phyloP scores from a whole-genome alignment of 1,140 invertebrate genomes.

The Druon quercuslanigerum region DNA sequence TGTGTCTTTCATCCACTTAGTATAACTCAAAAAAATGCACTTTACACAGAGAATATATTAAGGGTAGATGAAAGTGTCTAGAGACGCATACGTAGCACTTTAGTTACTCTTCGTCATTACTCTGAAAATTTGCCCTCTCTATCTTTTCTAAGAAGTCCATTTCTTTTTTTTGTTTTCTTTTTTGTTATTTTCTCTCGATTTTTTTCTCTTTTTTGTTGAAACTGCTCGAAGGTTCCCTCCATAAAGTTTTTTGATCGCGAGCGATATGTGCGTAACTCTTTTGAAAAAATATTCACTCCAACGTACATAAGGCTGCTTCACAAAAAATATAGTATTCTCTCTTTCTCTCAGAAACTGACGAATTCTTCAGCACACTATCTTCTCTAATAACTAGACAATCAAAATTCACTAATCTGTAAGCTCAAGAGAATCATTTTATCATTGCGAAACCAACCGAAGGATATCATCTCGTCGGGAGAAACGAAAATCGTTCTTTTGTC shows the following conservation, averaged over 20 bases:
- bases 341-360: conserved; percentile 58
- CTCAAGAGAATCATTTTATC: no score
- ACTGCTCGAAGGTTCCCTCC: conserved; percentile 61
- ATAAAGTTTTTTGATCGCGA: conserved; percentile 10
- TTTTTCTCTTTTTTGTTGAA: conserved; percentile 50
- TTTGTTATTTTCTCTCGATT: conserved; percentile 50
- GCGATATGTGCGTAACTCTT: conserved; percentile 43
- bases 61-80: conserved; percentile 35
- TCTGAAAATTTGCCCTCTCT: conserved; percentile 34
- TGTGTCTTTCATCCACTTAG: conserved; percentile 7
- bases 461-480: not conserved
- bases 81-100: conserved; percentile 9
- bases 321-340: conserved; percentile 73
- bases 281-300: conserved; percentile 64
- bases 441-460: no score
- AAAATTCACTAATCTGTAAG: not conserved
- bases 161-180: conserved; percentile 42
- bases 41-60: conserved; percentile 39
- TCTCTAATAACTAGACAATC: conserved; percentile 25
- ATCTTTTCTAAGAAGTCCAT: conserved; percentile 58
- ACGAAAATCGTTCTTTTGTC: not conserved
- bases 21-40: conserved; percentile 48
- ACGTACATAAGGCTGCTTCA: conserved; percentile 63
- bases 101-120: not conserved
- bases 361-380: conserved; percentile 50